These are phyloP conservation scores for Caenorhabditis parvicauda DNA, from an alignment of 2,888 invertebrate species.

Conservation along the genomic window DNA sequence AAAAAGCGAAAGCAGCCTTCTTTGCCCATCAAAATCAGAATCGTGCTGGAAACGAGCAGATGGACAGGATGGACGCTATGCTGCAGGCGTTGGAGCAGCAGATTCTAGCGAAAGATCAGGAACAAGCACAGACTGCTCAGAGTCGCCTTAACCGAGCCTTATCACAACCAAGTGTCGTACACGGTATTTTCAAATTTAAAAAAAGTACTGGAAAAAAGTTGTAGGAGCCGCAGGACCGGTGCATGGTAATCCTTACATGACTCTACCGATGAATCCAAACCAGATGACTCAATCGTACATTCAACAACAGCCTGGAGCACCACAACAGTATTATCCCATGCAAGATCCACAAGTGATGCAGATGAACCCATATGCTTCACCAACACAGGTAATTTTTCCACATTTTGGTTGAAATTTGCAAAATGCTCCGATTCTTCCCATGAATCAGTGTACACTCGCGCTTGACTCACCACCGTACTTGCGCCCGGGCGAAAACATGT, in stretches of 20 bases:
- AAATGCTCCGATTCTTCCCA: no score
- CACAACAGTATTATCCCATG: constrained; percentile 21
- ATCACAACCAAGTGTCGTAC: constrained; percentile 44
- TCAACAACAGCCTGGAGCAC: constrained; percentile 23
- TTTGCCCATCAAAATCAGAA: constrained; percentile 36
- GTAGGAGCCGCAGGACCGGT: background rate
- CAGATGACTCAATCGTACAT: constrained; percentile 32
- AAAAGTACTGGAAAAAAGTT: background rate
- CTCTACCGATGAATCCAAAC: constrained; percentile 24
- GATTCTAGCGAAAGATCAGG: constrained; percentile 10
- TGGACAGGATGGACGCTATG: constrained; percentile 24
- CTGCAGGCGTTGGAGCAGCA: constrained; percentile 15
- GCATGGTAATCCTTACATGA: constrained; percentile 18
- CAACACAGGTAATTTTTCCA: constrained; percentile 14
- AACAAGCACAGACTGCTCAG: background rate
- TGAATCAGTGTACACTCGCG: no score
- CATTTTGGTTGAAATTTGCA: background rate
- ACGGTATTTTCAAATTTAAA: constrained; percentile 21
- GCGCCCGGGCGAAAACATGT: no score
- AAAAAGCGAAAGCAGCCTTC: constrained; percentile 60
- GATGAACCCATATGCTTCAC: constrained; percentile 21
- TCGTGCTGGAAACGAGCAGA: constrained; percentile 18
- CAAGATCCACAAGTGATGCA: constrained; percentile 23
- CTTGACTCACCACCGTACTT: no score
- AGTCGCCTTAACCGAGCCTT: constrained; percentile 26